Base-by-base conservation (phyloP, 2,888 invertebrate genomes). In the Mactromeris polynyma region DNA sequence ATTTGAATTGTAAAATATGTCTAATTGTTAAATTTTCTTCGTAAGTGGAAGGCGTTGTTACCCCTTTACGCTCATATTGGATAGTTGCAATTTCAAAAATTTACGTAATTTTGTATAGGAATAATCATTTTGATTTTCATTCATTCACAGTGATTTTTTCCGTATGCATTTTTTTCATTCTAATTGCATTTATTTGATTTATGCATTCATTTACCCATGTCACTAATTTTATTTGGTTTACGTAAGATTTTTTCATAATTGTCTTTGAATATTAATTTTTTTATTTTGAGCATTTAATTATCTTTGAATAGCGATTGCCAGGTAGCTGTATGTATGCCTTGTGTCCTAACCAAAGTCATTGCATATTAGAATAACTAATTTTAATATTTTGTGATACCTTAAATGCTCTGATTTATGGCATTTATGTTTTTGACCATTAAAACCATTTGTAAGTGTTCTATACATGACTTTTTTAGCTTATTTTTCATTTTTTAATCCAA, bases 231-330 rank as follows among this genome's bases (percentile, higher is more conserved):
- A 64, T 64, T 64, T 26, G 58, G 26, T 64, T 26, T 26, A n/a
- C 6, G 58, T 64, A 26, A 64, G 58, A 26, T 64, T 64, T 64
- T 11, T 7, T 58, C 58, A 58, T 58, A 1, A 19, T 14, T 51
- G 58, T 58, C 21, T n/a, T 58, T 58, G 58, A n/a, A 64, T 7
- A 9, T 58, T 54, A 21, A n/a, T 54, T 64, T 11, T 46, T 17
- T 46, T 64, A 64, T 64, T 64, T 64, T 64, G 58, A 64, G 58
- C 26, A 64, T 64, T 64, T n/a, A n/a, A n/a, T n/a, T 64, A 64
- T 26, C 58, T 26, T 64, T 4, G 4, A n/a, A 26, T 64, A 64
- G n/a, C 21, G n/a, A 26, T 64, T 64, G 21, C 19, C 58, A n/a
- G 11, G 58, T n/a, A 9, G n/a, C 58, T 64, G 58, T 64, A n/a